Percentiles rank a stretch among this genome's conserved stretches.
These are phyloP conservation scores for Anoura caudifer DNA, from an alignment of 2,113 vertebrate species.

Conservation along the genomic window DNA sequence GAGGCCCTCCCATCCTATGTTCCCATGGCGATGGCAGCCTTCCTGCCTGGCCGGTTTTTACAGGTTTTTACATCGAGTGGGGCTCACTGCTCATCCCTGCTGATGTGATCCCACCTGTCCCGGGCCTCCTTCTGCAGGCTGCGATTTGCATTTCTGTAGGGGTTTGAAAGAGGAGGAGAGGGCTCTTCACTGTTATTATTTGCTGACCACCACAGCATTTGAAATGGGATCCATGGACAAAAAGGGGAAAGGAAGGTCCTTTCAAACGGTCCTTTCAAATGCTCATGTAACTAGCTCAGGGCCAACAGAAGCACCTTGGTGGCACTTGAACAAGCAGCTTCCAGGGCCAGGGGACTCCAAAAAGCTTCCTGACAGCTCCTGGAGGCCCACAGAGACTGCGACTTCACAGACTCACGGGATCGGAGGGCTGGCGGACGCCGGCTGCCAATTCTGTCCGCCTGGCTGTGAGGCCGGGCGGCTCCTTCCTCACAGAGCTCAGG, in stretches of 20 bases:
- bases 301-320: background rate
- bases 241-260: constrained; percentile 5
- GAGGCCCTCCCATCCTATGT: background rate
- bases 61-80: constrained; percentile 19
- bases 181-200: constrained; percentile 58
- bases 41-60: constrained; percentile 30
- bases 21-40: background rate
- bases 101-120: constrained; percentile 30
- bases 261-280: constrained; percentile 42
- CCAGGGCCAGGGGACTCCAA: constrained; percentile 32
- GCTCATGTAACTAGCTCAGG: background rate
- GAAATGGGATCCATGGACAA: background rate
- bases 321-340: constrained; percentile 55
- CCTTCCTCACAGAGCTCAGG: background rate
- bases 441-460: background rate
- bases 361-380: background rate
- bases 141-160: constrained; percentile 51
- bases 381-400: constrained; percentile 16
- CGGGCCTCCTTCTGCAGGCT: constrained; percentile 27
- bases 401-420: background rate
- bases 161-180: constrained; percentile 23
- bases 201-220: constrained; percentile 42
- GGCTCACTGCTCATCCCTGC: constrained; percentile 53
- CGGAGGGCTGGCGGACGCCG: background rate
- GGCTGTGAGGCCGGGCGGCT: background rate